Evolutionary conservation across 1,140 invertebrate genomes (phyloP).

Genomic region (Drosophila insularis): DNA sequence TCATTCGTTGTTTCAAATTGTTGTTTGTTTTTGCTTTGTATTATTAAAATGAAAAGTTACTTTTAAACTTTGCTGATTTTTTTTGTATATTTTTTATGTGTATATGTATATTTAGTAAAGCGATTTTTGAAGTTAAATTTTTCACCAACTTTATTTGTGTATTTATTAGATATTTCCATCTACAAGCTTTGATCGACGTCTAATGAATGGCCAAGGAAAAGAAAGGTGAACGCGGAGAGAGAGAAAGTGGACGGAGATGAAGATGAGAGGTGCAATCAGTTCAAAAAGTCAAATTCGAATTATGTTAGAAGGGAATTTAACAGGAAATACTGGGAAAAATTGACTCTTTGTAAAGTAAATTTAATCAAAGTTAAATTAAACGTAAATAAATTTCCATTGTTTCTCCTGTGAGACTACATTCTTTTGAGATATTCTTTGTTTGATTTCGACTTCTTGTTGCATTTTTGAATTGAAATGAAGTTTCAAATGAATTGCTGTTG

Average conservation of each 20-base stretch:
- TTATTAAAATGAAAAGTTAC: slow-evolving; percentile 8
- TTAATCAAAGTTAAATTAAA: slow-evolving; percentile 25
- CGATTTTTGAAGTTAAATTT: slow-evolving; percentile 3
- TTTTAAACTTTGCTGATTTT: background rate
- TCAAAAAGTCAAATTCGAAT: slow-evolving; percentile 57
- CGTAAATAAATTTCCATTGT: background rate
- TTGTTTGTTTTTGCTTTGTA: slow-evolving; percentile 28
- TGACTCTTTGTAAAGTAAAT: background rate
- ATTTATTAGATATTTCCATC: slow-evolving; percentile 17
- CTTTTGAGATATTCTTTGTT: background rate
- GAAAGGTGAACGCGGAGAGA: background rate
- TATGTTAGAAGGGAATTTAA: slow-evolving; percentile 57
- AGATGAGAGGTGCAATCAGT: slow-evolving; percentile 22
- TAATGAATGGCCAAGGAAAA: slow-evolving; percentile 2
- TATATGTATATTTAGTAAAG: slow-evolving; percentile 15
- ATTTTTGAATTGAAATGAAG: background rate
- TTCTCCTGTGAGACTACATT: background rate
- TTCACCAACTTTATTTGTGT: slow-evolving; percentile 13
- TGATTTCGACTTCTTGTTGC: background rate
- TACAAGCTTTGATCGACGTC: slow-evolving; percentile 52
- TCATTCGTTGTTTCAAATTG: slow-evolving; percentile 71
- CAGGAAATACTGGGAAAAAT: slow-evolving; percentile 48
- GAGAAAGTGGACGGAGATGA: background rate
- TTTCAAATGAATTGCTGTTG: slow-evolving; percentile 18
- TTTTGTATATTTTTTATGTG: no score